Evolutionary conservation across 2,797 vertebrate genomes (phyloP), one percentile per base, ranked within the genome.

Genomic region (Varecia variegata): DNA sequence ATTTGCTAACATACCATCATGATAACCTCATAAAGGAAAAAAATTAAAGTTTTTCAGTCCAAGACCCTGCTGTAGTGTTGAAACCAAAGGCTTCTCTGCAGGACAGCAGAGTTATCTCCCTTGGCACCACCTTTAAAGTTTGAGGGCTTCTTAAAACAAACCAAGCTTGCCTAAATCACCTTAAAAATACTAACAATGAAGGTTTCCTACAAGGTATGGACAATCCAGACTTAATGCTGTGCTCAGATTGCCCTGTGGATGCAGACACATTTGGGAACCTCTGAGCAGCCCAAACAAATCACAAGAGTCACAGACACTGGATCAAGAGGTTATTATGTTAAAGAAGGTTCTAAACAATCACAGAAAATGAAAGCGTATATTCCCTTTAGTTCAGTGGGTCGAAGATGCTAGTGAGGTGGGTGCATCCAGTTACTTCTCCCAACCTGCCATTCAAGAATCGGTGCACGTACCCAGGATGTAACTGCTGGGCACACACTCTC

Each of bases 401-500:
- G 38, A 35, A 32, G 60, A 45, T 0, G 14, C 89, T 32, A 17
- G 13, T 3, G 38, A 43, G 52, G 74, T 32, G 23, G 11, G 62
- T 0, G 6, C 13, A 7, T 18, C 3, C 80, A 17, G 45, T 17
- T 62, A 10, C 67, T n/a, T 50, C 54, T 4, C 25, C 58, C 52
- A 54, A 2, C 13, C 47, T 0, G 1, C 20, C 20, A 47, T 40
- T 1, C 7, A 62, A 38, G 10, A 52, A 47, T n/a, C 27, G 2
- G 27, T 1, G 9, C 2, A 2, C 5, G 27, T 6, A 43, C 81
- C 56, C 0, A 20, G 50, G 25, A 13, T 21, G 30, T n/a, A 67
- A n/a, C 25, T 25, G 71, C 15, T 0, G 14, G 21, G 20, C 2
- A 17, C 5, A 0, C 17, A 23, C 27, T 14, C 17, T 32, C 12